Base-by-base conservation (phyloP, 2,113 vertebrate species). In the Tauraco erythrolophus region DNA sequence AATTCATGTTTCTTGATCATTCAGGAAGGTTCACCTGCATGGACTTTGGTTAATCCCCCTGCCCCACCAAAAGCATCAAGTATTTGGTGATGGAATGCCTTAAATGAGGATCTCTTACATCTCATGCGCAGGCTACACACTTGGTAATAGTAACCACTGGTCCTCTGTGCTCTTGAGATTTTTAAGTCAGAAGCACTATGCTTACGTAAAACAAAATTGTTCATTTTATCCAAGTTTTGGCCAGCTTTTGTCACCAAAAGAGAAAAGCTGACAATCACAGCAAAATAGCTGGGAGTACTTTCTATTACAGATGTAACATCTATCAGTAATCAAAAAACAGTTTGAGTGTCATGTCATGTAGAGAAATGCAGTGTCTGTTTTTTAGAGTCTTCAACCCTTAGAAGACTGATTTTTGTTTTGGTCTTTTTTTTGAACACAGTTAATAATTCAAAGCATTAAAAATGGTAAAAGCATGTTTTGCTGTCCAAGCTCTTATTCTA, bases 91-190 rank as follows among this genome's bases (percentile, higher is more conserved):
- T 9, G 3, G 13, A 51, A 65, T 4, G 25, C 16, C 65, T 25
- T 4, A n/a, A 6, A 9, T 3, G 9, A 64, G 19, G 1, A 9
- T 5, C 8, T 25, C 10, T 7, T 5, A 15, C 4, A 25, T 2
- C 4, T 23, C 48, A 14, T 5, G 25, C 1, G 6, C 25, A 43
- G 30, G 14, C 18, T 45, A 18, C 1, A 4, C 2, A 3, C 54
- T 24, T 24, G 35, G 16, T 19, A 31, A 51, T 0, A 57, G 33
- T 8, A 46, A 10, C 19, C 16, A 18, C 10, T 35, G 13, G 9
- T 28, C 30, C 39, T 53, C 25, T 15, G 23, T 9, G 39, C n/a
- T 74, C 21, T 25, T n/a, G 19, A 19, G 13, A 3, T 51, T 62
- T 16, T 33, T 0, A 50, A 62, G 19, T 25, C 72, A 79, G 21